Conservation (phyloP, 2,888 invertebrate genomes). For the Ariolimax columbianus region DNA sequence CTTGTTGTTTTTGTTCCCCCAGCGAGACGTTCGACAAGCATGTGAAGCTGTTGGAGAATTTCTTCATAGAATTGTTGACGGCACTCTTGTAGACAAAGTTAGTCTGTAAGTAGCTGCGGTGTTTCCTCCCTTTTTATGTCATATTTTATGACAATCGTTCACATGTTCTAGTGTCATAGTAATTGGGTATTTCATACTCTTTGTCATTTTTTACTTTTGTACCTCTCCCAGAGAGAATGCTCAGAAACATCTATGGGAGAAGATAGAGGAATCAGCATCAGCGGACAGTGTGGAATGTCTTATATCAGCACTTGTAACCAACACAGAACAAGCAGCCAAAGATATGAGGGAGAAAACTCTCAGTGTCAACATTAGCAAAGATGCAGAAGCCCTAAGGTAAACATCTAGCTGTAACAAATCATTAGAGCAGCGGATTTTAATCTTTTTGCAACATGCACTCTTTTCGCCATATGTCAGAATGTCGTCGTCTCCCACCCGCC, state of each 20-base stretch:
- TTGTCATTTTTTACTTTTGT: no score
- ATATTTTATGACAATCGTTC: neutral
- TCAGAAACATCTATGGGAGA: slow-evolving; percentile 5
- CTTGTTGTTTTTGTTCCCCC: neutral
- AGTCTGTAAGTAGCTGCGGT: slow-evolving; percentile 59
- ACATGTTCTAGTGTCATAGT: no score
- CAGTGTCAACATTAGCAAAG: slow-evolving; percentile 67
- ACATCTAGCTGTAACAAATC: neutral
- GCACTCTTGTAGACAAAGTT: slow-evolving; percentile 62
- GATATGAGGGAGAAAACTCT: slow-evolving; percentile 63
- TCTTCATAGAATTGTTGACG: slow-evolving; percentile 63
- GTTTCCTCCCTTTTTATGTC: neutral
- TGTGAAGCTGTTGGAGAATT: slow-evolving; percentile 65
- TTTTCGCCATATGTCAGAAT: no score
- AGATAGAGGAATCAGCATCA: neutral
- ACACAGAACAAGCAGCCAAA: slow-evolving; percentile 58
- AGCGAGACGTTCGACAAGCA: slow-evolving; percentile 66
- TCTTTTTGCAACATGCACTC: no score
- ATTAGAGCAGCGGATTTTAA: no score
- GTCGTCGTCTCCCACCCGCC: no score
- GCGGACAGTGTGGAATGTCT: neutral
- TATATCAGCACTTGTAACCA: slow-evolving; percentile 17
- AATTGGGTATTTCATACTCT: no score
- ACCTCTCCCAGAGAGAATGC: slow-evolving; percentile 22
- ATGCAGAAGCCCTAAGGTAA: slow-evolving; percentile 72